Conservation (phyloP, 1,140 invertebrate species). For the Magallana ariakensis region DNA sequence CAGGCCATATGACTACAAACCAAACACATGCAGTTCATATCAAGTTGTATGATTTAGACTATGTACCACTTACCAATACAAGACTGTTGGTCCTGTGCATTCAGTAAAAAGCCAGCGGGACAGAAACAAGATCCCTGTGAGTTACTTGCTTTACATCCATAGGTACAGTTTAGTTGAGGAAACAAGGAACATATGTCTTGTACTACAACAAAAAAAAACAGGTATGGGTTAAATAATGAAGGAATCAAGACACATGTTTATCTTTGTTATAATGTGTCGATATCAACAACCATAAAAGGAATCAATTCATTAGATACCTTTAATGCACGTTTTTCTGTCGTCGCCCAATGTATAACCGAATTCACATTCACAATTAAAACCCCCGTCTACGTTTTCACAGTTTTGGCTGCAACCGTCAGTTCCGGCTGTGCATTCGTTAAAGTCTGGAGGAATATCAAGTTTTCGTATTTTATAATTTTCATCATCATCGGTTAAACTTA, state of each 20-base stretch:
- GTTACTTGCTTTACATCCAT: constrained; percentile 35
- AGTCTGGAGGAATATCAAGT: constrained; percentile 38
- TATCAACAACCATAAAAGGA: background rate
- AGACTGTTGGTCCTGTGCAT: background rate
- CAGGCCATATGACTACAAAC: too few relatives aligned
- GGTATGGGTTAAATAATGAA: background rate
- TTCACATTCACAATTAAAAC: constrained; percentile 54
- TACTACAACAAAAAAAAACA: background rate
- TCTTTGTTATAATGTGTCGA: too few relatives aligned
- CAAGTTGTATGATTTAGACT: background rate
- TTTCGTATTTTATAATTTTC: too few relatives aligned
- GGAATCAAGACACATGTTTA: too few relatives aligned
- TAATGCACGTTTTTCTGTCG: constrained; percentile 50
- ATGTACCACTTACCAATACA: background rate
- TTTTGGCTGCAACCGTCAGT: constrained; percentile 45
- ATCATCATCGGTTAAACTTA: too few relatives aligned
- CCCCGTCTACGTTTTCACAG: constrained; percentile 47
- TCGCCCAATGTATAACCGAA: constrained; percentile 50
- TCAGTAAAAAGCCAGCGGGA: constrained; percentile 28
- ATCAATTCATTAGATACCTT: background rate
- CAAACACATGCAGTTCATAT: background rate
- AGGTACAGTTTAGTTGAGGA: constrained; percentile 31
- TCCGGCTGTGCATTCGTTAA: constrained; percentile 47
- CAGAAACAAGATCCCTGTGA: constrained; percentile 38
- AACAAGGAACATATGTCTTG: constrained; percentile 9